A percentile compares a stretch with the other conserved stretches of the same genome.
Evolutionary conservation across 2,888 invertebrate species (phyloP).

Genomic region (Lordiphosa andalusiaca): DNA sequence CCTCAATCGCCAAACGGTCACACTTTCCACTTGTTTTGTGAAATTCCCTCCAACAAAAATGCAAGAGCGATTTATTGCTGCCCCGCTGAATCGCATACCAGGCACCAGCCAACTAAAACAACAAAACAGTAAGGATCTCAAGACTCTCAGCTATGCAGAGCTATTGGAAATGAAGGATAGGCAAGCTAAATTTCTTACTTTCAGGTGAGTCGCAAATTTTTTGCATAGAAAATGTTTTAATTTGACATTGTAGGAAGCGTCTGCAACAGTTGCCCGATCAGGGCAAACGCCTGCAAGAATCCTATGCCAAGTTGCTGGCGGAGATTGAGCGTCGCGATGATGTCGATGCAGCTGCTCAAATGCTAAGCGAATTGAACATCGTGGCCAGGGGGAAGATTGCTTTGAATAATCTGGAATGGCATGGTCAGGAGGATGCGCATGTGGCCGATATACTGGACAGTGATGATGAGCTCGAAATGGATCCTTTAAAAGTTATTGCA

Average conservation of each 20-base stretch:
- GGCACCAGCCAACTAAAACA: slow-evolving; percentile 65
- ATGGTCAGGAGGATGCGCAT: slow-evolving; percentile 49
- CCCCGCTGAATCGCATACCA: slow-evolving; percentile 66
- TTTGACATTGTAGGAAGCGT: slow-evolving; percentile 50
- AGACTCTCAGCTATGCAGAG: slow-evolving; percentile 62
- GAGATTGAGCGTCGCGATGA: slow-evolving; percentile 74
- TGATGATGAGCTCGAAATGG: slow-evolving; percentile 77
- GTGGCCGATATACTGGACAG: slow-evolving; percentile 74
- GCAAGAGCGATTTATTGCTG: slow-evolving; percentile 17
- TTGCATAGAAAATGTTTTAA: slow-evolving; percentile 8
- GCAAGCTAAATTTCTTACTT: slow-evolving; percentile 71
- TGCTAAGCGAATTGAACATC: slow-evolving; percentile 78
- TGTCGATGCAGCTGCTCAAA: slow-evolving; percentile 70
- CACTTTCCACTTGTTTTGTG: slow-evolving; percentile 8
- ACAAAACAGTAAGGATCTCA: slow-evolving; percentile 65
- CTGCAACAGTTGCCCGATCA: slow-evolving; percentile 76
- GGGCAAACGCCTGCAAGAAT: slow-evolving; percentile 75
- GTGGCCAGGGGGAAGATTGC: slow-evolving; percentile 64
- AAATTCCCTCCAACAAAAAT: slow-evolving; percentile 2
- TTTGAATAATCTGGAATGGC: slow-evolving; percentile 77
- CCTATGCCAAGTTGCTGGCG: slow-evolving; percentile 67
- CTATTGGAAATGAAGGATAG: slow-evolving; percentile 77
- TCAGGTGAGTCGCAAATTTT: slow-evolving; percentile 65
- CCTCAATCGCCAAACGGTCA: background rate
- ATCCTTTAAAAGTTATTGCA: slow-evolving; percentile 78